Evolutionary conservation across 2,113 vertebrate genomes (phyloP), one percentile per base, ranked within the genome.

Genomic region (Periophthalmus modestus): DNA sequence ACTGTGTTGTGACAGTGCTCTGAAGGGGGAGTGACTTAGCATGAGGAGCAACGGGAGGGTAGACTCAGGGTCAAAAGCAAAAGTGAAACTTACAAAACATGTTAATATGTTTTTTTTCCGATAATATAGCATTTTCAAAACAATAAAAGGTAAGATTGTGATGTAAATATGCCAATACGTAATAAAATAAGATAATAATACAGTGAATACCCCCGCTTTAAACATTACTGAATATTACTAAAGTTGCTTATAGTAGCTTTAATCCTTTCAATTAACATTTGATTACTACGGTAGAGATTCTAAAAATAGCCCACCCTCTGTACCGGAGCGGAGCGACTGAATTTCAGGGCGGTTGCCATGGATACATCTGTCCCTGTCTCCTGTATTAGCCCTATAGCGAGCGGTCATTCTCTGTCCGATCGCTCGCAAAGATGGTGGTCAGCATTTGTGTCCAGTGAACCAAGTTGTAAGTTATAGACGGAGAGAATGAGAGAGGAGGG

Each of bases 371-470:
- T 57, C 18, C 61, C 11, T 2, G 55, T 48, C 13, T n/a, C 5
- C 24, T 39, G 2, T 16, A 21, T 18, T 11, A 12, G 9, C 58
- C 48, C 12, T 5, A 66, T 21, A 70, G 55, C 2, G 2, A 14
- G 47, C 55, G 34, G 65, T 34, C 6, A 59, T 66, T 4, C 50
- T 10, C 23, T 58, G 54, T 39, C 39, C 52, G 75, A 74, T 10
- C 55, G 47, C 74, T 11, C 15, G 65, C 43, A 69, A 72, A 19
- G 36, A 72, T 74, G 43, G 79, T 67, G 9, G 79, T 81, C 70
- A 74, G 73, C 12, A 71, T 72, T 71, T 14, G 76, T 47, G 68
- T 69, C 48, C 12, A 16, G 70, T 77, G 77, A 88, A 79, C 82
- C 84, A 21, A n/a, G 21, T 21, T 62, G 24, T 21, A 5, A 11